These are phyloP conservation scores for Anguilla anguilla DNA, from an alignment of 2,797 vertebrate species.

Conservation along the genomic window DNA sequence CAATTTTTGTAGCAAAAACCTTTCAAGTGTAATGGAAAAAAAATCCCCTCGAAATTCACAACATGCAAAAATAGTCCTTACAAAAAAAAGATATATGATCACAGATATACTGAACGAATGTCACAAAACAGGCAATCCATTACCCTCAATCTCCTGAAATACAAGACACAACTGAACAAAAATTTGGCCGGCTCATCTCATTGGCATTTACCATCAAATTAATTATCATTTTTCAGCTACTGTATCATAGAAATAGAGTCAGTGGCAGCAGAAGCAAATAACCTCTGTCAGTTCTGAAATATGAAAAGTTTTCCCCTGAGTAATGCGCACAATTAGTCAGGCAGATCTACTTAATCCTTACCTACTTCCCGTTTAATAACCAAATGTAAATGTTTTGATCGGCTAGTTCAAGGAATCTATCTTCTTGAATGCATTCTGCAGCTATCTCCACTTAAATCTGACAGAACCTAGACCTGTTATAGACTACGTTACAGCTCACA, in stretches of 20 bases:
- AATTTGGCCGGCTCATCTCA: background rate
- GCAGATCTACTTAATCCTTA: background rate
- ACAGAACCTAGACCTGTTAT: background rate
- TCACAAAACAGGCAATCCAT: background rate
- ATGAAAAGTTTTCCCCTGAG: background rate
- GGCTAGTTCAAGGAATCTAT: background rate
- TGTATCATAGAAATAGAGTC: background rate
- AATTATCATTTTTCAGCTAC: background rate
- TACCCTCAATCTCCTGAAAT: background rate
- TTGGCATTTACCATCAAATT: background rate
- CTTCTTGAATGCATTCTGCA: background rate
- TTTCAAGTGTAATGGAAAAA: background rate
- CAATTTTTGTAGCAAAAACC: background rate
- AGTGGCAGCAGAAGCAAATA: slow-evolving; percentile 10
- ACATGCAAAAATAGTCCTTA: background rate
- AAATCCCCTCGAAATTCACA: background rate
- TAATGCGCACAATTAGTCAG: background rate
- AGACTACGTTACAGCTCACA: background rate
- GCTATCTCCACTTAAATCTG: background rate
- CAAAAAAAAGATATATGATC: background rate
- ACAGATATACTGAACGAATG: background rate
- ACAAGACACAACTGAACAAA: background rate
- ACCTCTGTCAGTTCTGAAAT: background rate
- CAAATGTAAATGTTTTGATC: background rate
- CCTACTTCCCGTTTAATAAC: background rate